phyloP scores from a whole-genome alignment of 2,797 vertebrate genomes.

The Podarcis lilfordi region DNA sequence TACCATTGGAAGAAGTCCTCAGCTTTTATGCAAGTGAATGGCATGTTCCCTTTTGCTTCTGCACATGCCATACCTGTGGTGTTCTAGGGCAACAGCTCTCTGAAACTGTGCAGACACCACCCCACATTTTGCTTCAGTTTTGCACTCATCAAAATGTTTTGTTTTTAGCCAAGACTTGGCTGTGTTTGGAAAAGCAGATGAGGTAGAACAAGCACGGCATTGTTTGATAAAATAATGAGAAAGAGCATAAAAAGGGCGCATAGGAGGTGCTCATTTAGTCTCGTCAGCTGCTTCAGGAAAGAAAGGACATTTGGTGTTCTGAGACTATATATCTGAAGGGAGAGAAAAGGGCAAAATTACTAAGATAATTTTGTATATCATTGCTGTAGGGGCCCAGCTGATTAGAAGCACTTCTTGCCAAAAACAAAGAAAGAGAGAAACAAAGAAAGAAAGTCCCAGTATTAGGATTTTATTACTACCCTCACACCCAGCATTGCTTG shows the following conservation, averaged over 20 bases:
- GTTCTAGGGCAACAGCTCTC: neutral
- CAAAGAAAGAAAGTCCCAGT: neutral
- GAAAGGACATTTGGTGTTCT: neutral
- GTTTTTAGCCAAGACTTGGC: neutral
- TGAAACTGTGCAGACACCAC: neutral
- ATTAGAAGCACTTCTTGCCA: neutral
- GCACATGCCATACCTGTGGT: neutral
- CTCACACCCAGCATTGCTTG: too few relatives aligned
- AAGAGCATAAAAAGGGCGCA: neutral
- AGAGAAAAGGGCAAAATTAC: neutral
- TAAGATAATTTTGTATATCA: neutral
- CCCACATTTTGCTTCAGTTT: neutral
- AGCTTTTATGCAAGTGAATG: neutral
- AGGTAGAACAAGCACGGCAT: neutral
- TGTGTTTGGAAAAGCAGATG: neutral
- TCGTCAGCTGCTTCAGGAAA: neutral
- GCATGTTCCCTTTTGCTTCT: neutral
- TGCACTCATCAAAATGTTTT: neutral
- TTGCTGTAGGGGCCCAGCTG: neutral
- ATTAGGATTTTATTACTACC: too few relatives aligned
- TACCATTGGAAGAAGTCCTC: too few relatives aligned
- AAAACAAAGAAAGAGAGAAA: neutral
- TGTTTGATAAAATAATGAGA: neutral
- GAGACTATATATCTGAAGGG: neutral
- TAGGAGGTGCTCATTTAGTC: neutral